phyloP scores from a whole-genome alignment of 2,797 vertebrate species.

The Rhincodon typus region DNA sequence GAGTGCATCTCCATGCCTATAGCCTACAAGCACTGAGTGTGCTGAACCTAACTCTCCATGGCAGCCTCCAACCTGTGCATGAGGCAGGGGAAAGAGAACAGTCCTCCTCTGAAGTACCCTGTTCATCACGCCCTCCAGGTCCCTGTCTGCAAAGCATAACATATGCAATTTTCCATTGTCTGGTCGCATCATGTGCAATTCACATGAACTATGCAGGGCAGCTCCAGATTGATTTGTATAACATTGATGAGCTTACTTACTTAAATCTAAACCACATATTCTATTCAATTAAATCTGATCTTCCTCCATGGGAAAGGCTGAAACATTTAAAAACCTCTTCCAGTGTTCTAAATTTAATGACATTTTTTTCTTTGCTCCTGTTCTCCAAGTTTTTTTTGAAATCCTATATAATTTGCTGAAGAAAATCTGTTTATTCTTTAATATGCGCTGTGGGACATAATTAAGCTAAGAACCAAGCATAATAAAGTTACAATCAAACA shows the following conservation, averaged over 20 bases:
- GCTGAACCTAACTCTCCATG: too few relatives aligned
- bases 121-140: too few relatives aligned
- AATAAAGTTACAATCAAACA: background rate
- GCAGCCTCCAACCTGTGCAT: too few relatives aligned
- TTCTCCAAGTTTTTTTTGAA: background rate
- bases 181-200: too few relatives aligned
- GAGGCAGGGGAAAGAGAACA: too few relatives aligned
- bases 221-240: background rate
- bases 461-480: background rate
- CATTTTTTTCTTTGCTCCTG: background rate
- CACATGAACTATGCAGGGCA: too few relatives aligned
- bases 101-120: too few relatives aligned
- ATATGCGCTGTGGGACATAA: background rate
- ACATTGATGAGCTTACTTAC: background rate
- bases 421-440: slow-evolving; percentile 29
- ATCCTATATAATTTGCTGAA: background rate
- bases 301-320: background rate
- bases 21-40: too few relatives aligned
- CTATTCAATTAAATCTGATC: background rate
- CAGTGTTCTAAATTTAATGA: background rate
- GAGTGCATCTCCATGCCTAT: too few relatives aligned
- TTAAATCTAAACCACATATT: background rate
- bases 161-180: too few relatives aligned
- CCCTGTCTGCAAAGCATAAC: too few relatives aligned
- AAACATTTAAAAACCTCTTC: background rate